Evolutionary conservation across 2,888 invertebrate genomes (phyloP), one percentile per base, ranked within the genome.

Genomic region (Oscheius sp.): DNA sequence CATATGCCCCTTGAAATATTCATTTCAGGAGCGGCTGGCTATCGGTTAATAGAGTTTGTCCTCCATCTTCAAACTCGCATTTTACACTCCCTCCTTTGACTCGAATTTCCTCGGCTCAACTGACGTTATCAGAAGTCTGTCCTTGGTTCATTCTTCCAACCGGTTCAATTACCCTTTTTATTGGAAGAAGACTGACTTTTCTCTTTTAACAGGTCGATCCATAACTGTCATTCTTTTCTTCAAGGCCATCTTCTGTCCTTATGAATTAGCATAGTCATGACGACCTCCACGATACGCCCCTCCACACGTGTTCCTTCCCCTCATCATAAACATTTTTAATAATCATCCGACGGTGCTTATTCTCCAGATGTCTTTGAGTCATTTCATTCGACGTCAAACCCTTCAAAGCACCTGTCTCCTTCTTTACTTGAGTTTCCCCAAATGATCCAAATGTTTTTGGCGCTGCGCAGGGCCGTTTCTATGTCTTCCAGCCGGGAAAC

Each of bases 31-130:
- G 61, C 12, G 47, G 26, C 47, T 24, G 26, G n/a, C 44, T 59
- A 62, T 62, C 62, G 62, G 62, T 62, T 62, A 62, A 62, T 62
- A 62, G 62, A 62, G 62, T 62, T 62, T 49, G 62, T 24, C 36
- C 44, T 41, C 59, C 54, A 33, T 33, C 54, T 54, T 14, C 54
- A 20, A 17, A 54, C 32, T 32, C 54, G 30, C 33, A 20, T 17
- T 33, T 51, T 14, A 28, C 24, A n/a, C 51, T 28, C 51, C 12
- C 30, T 32, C 54, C 30, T 45, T 45, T 45, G 45, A 45, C n/a
- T 20, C 6, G 17, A 17, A 17, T 45, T 45, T 12, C 8, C 20
- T 17, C 45, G 12, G 20, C 6, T 12, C 6, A 17, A 12, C 9
- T 14, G 20, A 45, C 17, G 8, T 17, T 45, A 8, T 45, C 17